Evolutionary conservation across 2,888 invertebrate genomes (phyloP).

Genomic region (Ctenicera cuprea): DNA sequence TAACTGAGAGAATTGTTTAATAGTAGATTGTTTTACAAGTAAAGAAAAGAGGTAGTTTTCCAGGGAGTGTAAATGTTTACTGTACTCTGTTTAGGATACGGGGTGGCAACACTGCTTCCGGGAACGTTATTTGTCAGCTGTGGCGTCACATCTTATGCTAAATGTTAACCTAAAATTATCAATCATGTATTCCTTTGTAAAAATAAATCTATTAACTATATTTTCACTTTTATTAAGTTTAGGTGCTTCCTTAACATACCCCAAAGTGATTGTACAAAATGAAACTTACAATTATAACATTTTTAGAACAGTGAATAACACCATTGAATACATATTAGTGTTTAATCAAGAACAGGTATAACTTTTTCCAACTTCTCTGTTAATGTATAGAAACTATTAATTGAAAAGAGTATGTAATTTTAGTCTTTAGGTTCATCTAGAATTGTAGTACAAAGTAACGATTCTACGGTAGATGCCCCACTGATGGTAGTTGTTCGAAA

Average conservation of each 20-base stretch:
- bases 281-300: slow-evolving; percentile 10
- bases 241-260: slow-evolving; percentile 16
- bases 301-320: slow-evolving; percentile 35
- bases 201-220: background rate
- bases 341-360: slow-evolving; percentile 41
- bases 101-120: no score
- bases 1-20: no score
- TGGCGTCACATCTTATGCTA: no score
- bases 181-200: background rate
- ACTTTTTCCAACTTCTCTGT: background rate
- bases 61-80: no score
- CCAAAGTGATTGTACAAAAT: background rate
- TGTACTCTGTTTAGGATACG: no score
- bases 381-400: background rate
- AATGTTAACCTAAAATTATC: slow-evolving; percentile 16
- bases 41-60: no score
- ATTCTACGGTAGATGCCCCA: slow-evolving; percentile 76
- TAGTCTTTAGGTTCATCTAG: slow-evolving; percentile 50
- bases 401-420: background rate
- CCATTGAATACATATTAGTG: slow-evolving; percentile 44
- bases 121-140: no score
- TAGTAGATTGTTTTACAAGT: no score
- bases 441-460: slow-evolving; percentile 54
- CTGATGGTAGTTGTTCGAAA: slow-evolving; percentile 85
- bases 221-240: background rate